A percentile compares a stretch with the other conserved stretches of the same genome.
Evolutionary conservation across 2,797 vertebrate species (phyloP).

Genomic region (Numenius phaeopus): DNA sequence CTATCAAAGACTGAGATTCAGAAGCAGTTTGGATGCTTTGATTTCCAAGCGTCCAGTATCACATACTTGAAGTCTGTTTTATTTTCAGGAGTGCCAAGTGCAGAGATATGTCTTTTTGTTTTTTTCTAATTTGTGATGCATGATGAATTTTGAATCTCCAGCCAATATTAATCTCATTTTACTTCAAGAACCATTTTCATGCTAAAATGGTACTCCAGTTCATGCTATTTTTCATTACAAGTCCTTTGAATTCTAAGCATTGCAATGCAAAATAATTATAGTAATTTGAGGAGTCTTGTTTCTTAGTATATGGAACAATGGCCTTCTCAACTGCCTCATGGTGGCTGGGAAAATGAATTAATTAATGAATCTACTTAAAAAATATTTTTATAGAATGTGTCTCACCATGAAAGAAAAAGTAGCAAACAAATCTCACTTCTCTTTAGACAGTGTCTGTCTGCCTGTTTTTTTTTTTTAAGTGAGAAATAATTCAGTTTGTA

Average conservation of each 20-base stretch:
- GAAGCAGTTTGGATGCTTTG: neutral
- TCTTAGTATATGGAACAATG: neutral
- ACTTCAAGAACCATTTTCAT: neutral
- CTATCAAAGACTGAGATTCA: neutral
- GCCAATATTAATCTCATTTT: neutral
- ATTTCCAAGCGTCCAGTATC: neutral
- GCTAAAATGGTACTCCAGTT: neutral
- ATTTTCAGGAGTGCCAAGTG: neutral
- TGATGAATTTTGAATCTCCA: neutral
- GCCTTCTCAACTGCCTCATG: neutral
- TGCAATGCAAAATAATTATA: neutral
- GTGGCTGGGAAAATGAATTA: neutral
- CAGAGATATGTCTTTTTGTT: neutral
- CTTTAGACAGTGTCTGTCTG: neutral
- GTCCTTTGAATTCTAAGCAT: neutral
- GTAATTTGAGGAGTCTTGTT: neutral
- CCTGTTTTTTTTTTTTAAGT: neutral
- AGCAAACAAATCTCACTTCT: neutral
- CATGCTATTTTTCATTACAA: neutral
- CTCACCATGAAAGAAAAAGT: neutral
- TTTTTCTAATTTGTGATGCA: neutral
- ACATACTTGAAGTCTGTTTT: neutral
- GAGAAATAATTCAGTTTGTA: neutral
- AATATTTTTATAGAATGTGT: neutral
- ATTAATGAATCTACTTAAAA: neutral